Evolutionary conservation across 35 echinoderm and acorn worm species (phyloP).

Genomic region (Anneissia japonica): DNA sequence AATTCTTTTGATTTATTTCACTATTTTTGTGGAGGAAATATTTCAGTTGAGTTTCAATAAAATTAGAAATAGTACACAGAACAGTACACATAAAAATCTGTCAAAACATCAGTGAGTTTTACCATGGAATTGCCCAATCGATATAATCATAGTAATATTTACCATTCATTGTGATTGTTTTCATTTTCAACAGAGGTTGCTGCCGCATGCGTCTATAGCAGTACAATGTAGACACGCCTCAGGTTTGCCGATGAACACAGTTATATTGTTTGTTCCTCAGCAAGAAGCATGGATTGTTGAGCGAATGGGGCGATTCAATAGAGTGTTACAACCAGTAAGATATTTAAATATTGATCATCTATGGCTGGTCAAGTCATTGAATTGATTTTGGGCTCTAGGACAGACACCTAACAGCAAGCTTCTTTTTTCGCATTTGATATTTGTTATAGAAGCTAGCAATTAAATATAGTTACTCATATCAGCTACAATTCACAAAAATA

Average conservation of each 20-base stretch:
- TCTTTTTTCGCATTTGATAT: too few species aligned
- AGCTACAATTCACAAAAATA: too few species aligned
- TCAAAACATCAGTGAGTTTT: too few species aligned
- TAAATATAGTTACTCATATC: too few species aligned
- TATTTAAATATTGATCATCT: neutral
- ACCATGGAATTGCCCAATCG: neutral
- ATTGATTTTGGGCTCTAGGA: too few species aligned
- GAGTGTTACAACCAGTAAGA: constrained; percentile 78
- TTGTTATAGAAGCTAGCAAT: too few species aligned
- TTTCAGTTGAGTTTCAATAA: too few species aligned
- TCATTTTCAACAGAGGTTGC: neutral
- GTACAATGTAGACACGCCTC: neutral
- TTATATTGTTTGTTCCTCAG: constrained; percentile 84
- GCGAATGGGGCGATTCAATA: constrained; percentile 87
- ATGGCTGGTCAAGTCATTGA: too few species aligned
- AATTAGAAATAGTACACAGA: too few species aligned
- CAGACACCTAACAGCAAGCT: neutral
- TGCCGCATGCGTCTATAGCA: neutral
- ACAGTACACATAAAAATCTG: neutral
- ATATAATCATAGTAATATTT: neutral
- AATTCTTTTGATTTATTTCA: neutral
- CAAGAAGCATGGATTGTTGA: constrained; percentile 98
- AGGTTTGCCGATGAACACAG: constrained; percentile 65
- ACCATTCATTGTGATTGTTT: neutral
- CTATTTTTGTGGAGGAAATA: neutral